Base-by-base conservation (phyloP, 2,888 invertebrate genomes). In the Nipponacmea schrenckii region DNA sequence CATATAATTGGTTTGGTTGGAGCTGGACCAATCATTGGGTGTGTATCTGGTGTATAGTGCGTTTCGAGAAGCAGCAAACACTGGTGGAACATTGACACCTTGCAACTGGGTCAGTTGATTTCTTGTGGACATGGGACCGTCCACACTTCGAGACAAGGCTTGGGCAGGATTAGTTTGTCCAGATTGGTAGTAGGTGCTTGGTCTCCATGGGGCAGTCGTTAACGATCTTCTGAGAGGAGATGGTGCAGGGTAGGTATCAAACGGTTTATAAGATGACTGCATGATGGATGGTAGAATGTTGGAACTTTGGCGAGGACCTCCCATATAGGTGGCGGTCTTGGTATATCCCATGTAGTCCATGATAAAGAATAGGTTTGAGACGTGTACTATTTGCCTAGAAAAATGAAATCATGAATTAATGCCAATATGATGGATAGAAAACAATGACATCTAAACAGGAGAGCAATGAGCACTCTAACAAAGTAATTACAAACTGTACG, bases 1-100 rank as follows among this genome's bases (percentile, higher is more conserved):
- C 84, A 94, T 93, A 87, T 94, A 96, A 85, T 93, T 92, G 87
- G 85, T 90, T 85, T 89, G 90, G 87, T 94, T 95, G 85, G 94
- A 93, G 90, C 94, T 94, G 75, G 93, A 93, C 96, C 97, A 97
- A 90, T 97, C 96, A 79, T 94, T 92, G 69, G 95, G 95, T 1
- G 96, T 96, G 90, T 94, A 96, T 44, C 89, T 80, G 0, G 96
- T 96, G 88, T 96, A 95, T 45, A 96, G 81, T 45, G 88, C 85
- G 77, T 87, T 87, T 67, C 88, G 78, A 62, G 88, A 87, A 12
- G 88, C 86, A 27, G 88, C 86, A 77, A 87, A 89, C 67, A 89
- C 86, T 50, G 88, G 85, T 10, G 88, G 88, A 31, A 87, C 86
- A 75, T 87, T 86, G 74, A 88, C 80, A 80, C 83, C 82, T 80